Percentiles rank a stretch among this genome's conserved stretches.
phyloP scores from a whole-genome alignment of 2,113 vertebrate genomes.

The Sapayoa aenigma region DNA sequence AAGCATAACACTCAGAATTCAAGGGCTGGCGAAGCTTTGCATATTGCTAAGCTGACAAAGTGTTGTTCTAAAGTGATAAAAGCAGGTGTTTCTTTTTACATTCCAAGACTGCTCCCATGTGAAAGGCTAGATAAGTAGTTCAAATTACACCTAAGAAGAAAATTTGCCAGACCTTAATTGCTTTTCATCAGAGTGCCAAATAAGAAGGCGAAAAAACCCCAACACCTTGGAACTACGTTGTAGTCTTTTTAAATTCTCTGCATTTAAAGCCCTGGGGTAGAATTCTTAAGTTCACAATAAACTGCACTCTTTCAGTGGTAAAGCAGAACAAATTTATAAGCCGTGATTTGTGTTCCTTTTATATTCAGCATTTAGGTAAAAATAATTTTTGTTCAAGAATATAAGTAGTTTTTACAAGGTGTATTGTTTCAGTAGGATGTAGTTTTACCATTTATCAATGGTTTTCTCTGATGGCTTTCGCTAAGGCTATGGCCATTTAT shows the following conservation, averaged over 20 bases:
- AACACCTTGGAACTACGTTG: slow-evolving; percentile 28
- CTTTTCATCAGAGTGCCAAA: slow-evolving; percentile 65
- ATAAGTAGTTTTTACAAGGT: slow-evolving; percentile 15
- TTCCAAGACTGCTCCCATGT: slow-evolving; percentile 56
- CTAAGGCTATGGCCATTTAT: neutral
- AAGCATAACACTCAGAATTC: neutral
- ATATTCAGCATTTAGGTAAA: slow-evolving; percentile 48
- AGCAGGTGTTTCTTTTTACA: slow-evolving; percentile 69
- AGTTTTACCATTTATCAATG: slow-evolving; percentile 23
- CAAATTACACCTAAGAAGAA: slow-evolving; percentile 71
- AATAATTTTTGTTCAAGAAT: slow-evolving; percentile 27
- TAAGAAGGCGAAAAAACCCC: neutral
- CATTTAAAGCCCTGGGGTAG: slow-evolving; percentile 51
- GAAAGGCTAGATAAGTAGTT: slow-evolving; percentile 69
- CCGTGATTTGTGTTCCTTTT: slow-evolving; percentile 50
- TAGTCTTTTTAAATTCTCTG: slow-evolving; percentile 60
- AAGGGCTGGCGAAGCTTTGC: slow-evolving; percentile 5
- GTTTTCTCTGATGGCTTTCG: slow-evolving; percentile 46
- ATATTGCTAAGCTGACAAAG: neutral
- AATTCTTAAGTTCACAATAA: slow-evolving; percentile 57
- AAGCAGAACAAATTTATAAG: slow-evolving; percentile 65
- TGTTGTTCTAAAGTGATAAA: slow-evolving; percentile 49
- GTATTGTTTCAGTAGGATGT: neutral
- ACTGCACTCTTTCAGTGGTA: slow-evolving; percentile 17
- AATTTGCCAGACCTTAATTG: slow-evolving; percentile 70